These are phyloP conservation scores for Parotia lawesii DNA, from an alignment of 2,113 vertebrate species.

Conservation along the genomic window DNA sequence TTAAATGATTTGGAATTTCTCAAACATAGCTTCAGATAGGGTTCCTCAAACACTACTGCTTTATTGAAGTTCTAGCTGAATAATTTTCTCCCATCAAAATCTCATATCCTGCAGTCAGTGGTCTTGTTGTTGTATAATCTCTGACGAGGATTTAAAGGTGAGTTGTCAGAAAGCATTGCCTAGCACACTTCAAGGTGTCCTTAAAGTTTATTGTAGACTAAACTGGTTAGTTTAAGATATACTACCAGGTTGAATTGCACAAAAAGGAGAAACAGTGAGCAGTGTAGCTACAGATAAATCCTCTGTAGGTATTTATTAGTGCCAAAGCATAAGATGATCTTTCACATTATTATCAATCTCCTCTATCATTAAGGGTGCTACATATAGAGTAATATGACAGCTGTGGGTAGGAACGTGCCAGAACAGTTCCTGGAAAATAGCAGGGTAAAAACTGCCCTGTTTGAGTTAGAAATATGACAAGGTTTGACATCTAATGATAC, in stretches of 20 bases:
- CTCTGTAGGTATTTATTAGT: not conserved
- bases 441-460: not conserved
- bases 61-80: not conserved
- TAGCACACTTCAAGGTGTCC: not conserved
- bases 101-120: not conserved
- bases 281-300: not conserved
- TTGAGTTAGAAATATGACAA: not conserved
- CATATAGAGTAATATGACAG: not conserved
- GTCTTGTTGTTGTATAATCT: not conserved
- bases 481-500: not conserved
- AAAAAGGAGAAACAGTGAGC: not conserved
- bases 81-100: not conserved
- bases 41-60: not conserved
- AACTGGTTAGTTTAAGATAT: not conserved
- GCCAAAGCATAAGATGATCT: not conserved
- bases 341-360: not conserved
- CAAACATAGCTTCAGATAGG: not conserved
- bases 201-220: not conserved
- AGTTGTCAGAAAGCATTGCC: not conserved
- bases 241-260: not conserved
- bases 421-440: not conserved
- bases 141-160: not conserved
- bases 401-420: not conserved
- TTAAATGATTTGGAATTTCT: not conserved
- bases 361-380: not conserved